Evolutionary conservation across 2,888 invertebrate species (phyloP).

Genomic region (Ophion ellenae): DNA sequence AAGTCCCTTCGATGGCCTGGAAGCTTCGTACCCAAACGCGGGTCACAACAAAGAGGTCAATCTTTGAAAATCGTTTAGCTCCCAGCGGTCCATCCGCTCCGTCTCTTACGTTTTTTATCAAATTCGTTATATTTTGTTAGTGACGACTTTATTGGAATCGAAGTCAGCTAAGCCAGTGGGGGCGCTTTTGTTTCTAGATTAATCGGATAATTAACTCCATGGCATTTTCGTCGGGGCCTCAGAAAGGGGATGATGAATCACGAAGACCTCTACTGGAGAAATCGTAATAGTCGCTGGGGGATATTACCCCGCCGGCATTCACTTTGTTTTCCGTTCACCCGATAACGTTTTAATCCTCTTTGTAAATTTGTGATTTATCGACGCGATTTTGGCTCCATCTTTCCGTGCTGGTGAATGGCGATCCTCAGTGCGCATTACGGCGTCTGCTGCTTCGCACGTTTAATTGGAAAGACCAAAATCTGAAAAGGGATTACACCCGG

Average conservation of each 20-base stretch:
- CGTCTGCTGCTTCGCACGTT: constrained; percentile 57
- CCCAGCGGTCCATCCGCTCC: too few species aligned
- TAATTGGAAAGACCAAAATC: constrained; percentile 65
- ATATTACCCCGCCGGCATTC: constrained; percentile 39
- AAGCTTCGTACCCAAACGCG: too few species aligned
- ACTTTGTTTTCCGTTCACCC: constrained; percentile 61
- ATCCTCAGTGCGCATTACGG: constrained; percentile 12
- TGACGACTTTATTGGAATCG: background rate
- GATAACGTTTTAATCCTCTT: constrained; percentile 66
- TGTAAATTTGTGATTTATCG: constrained; percentile 68
- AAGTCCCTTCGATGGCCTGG: too few species aligned
- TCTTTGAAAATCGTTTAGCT: too few species aligned
- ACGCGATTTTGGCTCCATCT: constrained; percentile 58
- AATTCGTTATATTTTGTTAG: background rate
- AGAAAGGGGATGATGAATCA: constrained; percentile 40
- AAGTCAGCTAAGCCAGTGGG: background rate
- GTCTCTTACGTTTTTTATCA: too few species aligned
- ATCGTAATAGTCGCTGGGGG: constrained; percentile 18
- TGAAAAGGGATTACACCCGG: constrained; percentile 61
- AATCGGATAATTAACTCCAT: constrained; percentile 52
- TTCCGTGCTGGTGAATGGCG: constrained; percentile 26
- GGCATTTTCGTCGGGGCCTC: constrained; percentile 14
- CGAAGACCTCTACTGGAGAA: constrained; percentile 27
- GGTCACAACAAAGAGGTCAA: too few species aligned
- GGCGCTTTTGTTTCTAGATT: constrained; percentile 35